These are phyloP conservation scores for Micropoecilia bifurca DNA, from an alignment of 2,797 vertebrate genomes.

Conservation along the genomic window DNA sequence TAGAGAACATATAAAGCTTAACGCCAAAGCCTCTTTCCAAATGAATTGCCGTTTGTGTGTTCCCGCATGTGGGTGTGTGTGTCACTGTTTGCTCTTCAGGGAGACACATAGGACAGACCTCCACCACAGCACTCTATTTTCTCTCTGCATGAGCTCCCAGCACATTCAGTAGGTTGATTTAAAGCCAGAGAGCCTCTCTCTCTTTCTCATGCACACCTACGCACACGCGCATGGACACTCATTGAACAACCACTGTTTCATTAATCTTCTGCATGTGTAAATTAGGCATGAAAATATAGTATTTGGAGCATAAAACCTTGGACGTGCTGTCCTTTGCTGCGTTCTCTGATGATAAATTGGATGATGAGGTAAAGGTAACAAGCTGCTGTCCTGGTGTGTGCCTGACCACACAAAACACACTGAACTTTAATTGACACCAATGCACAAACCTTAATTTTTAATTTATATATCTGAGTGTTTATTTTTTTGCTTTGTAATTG, in stretches of 20 bases:
- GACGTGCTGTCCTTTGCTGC: slow-evolving; percentile 53
- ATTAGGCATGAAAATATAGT: slow-evolving; percentile 70
- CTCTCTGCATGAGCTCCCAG: slow-evolving; percentile 65
- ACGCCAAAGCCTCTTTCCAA: slow-evolving; percentile 22
- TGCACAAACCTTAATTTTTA: not conserved
- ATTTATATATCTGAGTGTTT: not conserved
- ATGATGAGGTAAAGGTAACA: slow-evolving; percentile 56
- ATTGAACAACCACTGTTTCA: slow-evolving; percentile 63
- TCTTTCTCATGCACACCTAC: slow-evolving; percentile 3
- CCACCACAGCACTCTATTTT: slow-evolving; percentile 54
- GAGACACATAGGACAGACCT: slow-evolving; percentile 69
- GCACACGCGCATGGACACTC: slow-evolving; percentile 30
- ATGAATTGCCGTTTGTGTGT: slow-evolving; percentile 2
- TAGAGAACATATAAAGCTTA: slow-evolving; percentile 17
- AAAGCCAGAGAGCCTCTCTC: slow-evolving; percentile 42
- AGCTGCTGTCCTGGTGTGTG: slow-evolving; percentile 38
- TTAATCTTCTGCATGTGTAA: slow-evolving; percentile 78
- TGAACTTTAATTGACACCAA: slow-evolving; percentile 31
- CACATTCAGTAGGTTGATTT: slow-evolving; percentile 52
- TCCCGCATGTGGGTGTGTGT: not conserved
- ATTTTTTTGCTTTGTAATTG: not conserved
- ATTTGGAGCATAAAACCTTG: slow-evolving; percentile 71
- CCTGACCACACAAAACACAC: slow-evolving; percentile 31
- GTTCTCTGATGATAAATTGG: slow-evolving; percentile 49
- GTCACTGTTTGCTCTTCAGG: slow-evolving; percentile 33